Base-by-base conservation (phyloP, 2,888 invertebrate genomes). In the Ptychoptera albimana region DNA sequence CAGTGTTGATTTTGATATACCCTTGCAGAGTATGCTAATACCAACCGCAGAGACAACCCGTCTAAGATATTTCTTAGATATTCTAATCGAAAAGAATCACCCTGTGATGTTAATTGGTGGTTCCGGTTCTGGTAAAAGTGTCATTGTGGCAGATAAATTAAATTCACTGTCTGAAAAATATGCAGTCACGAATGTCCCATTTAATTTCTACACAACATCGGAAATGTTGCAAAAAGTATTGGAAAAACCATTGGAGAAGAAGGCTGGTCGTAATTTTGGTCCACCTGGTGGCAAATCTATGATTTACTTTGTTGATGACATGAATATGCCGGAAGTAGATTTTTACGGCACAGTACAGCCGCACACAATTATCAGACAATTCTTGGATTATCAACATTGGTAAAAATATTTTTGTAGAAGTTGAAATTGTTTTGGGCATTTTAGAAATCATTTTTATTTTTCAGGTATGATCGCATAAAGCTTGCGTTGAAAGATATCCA, bases 241-340 rank as follows among this genome's bases (percentile, higher is more conserved):
- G 46, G 96, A 96, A 60, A 86, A 87, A 54, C 89, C 91, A 2
- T 65, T 96, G 47, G 94, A 94, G 61, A 94, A 94, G 68, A 94
- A 94, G 60, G 89, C 93, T 0, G 94, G 94, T 0, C 76, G 87
- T 48, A 91, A 85, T 60, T 94, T 79, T 59, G 94, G 89, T 0
- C 94, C 94, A 5, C 85, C 88, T 0, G 93, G 92, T 8, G 86
- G 77, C 57, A 87, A 88, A 63, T 77, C 77, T 15, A 79, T 96
- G 68, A 80, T 96, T 48, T 94, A 93, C 67, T 93, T 93, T 61
- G 79, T 94, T 47, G 94, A 94, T 57, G 94, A 96, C 58, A 76
- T 94, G 73, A 96, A 96, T 62, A 94, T 94, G 92, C 94, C 94
- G 1, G 91, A 92, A 69, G 92, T 93, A 5, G 94, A 96, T 65